Conservation (phyloP, 1,140 invertebrate species). For the Hylaeus anthracinus region DNA sequence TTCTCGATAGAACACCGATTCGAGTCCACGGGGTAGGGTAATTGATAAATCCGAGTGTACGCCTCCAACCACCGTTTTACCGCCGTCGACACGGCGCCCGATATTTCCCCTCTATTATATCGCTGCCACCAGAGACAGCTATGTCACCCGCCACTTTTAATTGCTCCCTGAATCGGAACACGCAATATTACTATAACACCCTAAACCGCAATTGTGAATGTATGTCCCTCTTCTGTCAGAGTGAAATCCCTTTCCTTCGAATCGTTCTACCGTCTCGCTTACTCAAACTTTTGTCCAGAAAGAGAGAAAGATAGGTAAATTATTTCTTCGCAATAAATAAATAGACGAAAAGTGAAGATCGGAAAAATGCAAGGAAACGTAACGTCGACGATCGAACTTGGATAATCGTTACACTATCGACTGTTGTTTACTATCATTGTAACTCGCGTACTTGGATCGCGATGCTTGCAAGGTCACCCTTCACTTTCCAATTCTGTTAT, state of each 20-base stretch:
- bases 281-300: not conserved
- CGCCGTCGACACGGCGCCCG: slow-evolving; percentile 5
- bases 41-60: slow-evolving; percentile 21
- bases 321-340: not conserved
- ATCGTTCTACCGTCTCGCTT: not conserved
- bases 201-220: not conserved
- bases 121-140: slow-evolving; percentile 3
- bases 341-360: not conserved
- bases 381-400: not conserved
- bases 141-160: slow-evolving; percentile 26
- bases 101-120: slow-evolving; percentile 26
- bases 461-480: slow-evolving; percentile 13
- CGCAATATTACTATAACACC: not conserved
- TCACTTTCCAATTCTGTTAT: slow-evolving; percentile 33
- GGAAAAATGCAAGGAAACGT: not conserved
- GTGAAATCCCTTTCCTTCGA: not conserved
- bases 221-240: not conserved
- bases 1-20: slow-evolving; percentile 32
- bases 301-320: not conserved
- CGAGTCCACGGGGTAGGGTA: not conserved
- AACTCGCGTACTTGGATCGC: not conserved
- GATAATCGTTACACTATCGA: not conserved
- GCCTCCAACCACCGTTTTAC: slow-evolving; percentile 28
- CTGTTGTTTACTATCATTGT: not conserved
- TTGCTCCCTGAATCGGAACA: slow-evolving; percentile 10